Base-by-base conservation (phyloP, 2,888 invertebrate genomes). In the Macaria liturata region DNA sequence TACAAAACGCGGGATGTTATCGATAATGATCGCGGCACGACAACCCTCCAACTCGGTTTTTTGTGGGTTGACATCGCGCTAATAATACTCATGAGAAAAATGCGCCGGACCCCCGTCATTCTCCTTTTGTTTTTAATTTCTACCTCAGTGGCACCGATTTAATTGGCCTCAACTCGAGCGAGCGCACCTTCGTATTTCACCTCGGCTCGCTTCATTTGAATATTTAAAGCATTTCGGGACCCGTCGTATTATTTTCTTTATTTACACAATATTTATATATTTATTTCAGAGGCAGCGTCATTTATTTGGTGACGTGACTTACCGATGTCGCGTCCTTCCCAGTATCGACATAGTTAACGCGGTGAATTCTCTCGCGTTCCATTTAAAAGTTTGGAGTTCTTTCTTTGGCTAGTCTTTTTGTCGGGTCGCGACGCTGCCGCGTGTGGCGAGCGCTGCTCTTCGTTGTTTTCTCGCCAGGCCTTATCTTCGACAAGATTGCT, bases 131-230 rank as follows among this genome's bases (percentile, higher is more conserved):
- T 91, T 91, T 91, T 91, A 91, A 91, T 91, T 91, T 91, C 91
- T 90, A 91, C 91, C 91, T 91, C 91, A 91, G 91, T 91, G 91
- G 91, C 91, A 91, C 88, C 89, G 86, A 89, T 91, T 91, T 91
- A 91, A 91, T 91, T 91, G 91, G 91, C 81, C 89, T 86, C 89
- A 87, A 84, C 86, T 88, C 90, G 88, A 83, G 78, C 88, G 84
- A 84, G 88, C 84, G 90, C 88, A 88, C 91, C 91, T 90, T 83
- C 89, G 90, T 91, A 91, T 90, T 90, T 91, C 89, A 90, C 89
- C 86, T 88, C 87, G 83, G 81, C 88, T 88, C 85, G 88, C 84
- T 91, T 91, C 91, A 91, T 91, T 91, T 91, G 88, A 91, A 91
- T 91, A 91, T 91, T 91, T 90, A 89, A 91, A 90, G 86, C 89